Evolutionary conservation across 2,113 vertebrate species (phyloP).

Genomic region (Terrapene triunguis): DNA sequence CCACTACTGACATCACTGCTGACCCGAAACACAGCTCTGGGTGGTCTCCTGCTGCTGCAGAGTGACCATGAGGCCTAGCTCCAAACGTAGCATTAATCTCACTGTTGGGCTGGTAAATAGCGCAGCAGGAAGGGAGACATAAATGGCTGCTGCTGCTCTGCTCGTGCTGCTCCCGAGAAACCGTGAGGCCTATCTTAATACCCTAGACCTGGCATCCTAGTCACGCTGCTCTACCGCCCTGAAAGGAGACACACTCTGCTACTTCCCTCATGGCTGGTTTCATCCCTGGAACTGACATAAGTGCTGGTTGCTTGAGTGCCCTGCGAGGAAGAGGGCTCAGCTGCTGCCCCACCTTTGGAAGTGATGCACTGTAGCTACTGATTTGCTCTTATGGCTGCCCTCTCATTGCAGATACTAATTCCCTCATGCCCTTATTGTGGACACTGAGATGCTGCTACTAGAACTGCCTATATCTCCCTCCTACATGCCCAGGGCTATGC

Average conservation of each 20-base stretch:
- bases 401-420: not conserved
- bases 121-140: not conserved
- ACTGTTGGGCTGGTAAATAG: no score
- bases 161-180: not conserved
- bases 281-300: not conserved
- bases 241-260: not conserved
- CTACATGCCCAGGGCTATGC: not conserved
- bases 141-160: no score
- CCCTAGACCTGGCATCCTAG: not conserved
- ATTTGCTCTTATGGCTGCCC: not conserved
- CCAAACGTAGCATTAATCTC: not conserved
- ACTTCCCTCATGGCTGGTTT: not conserved
- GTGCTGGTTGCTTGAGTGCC: not conserved
- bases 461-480: not conserved
- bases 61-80: not conserved
- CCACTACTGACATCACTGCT: not conserved
- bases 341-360: no score
- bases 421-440: no score
- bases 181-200: not conserved
- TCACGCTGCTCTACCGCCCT: not conserved
- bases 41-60: not conserved
- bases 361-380: no score
- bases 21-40: not conserved
- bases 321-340: not conserved
- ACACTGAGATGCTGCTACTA: no score